Evolutionary conservation across 2,113 vertebrate genomes (phyloP).

Genomic region (Numenius arquata): DNA sequence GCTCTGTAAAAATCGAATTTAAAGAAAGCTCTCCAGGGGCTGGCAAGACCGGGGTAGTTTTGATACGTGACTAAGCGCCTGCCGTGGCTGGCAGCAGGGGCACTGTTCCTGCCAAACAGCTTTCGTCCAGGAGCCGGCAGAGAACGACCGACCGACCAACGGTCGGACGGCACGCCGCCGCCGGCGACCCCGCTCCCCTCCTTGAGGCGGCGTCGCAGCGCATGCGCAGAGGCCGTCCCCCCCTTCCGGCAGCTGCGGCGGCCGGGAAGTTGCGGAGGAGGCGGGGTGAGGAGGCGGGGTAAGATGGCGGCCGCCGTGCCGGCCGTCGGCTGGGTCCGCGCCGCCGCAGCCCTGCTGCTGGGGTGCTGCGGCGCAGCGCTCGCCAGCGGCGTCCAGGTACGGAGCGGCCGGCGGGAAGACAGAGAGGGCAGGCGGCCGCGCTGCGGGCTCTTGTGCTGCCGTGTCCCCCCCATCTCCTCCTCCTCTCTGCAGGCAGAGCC

Average conservation of each 20-base stretch:
- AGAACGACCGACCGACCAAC: no score
- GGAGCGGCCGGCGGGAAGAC: neutral
- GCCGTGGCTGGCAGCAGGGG: rapidly evolving
- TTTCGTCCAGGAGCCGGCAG: rapidly evolving
- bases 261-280: neutral
- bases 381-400: slow-evolving; percentile 26
- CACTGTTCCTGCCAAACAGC: rapidly evolving
- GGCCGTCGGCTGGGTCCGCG: rapidly evolving
- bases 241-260: neutral
- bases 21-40: neutral
- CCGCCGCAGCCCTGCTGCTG: neutral
- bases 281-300: neutral
- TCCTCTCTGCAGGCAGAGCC: no score
- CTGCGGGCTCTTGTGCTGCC: neutral
- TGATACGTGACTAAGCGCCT: rapidly evolving
- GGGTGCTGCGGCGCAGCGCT: neutral
- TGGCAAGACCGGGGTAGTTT: neutral
- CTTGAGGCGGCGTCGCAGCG: no score
- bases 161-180: no score
- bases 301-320: neutral
- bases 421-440: neutral
- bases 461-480: neutral
- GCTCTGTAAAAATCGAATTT: rapidly evolving
- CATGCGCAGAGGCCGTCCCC: neutral
- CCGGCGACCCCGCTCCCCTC: no score